Evolutionary conservation across 2,888 invertebrate species (phyloP), one percentile per base, ranked within the genome.

Genomic region (Parnassius mnemosyne): DNA sequence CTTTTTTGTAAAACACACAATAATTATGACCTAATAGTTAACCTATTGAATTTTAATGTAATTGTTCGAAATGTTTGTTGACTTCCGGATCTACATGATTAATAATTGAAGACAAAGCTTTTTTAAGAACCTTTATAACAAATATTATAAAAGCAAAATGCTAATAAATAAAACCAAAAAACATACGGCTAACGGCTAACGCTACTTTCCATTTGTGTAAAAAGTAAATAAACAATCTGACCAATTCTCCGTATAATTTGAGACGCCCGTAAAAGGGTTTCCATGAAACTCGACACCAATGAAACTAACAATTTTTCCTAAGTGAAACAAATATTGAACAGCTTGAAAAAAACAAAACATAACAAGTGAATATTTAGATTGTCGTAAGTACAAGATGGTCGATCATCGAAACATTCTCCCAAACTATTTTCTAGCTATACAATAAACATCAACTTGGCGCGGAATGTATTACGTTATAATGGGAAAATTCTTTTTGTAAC

Each of bases 211-310:
- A 44, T 56, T 51, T 53, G 55, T 12, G 7, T 34, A 34, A 34
- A 34, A 34, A 34, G 34, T 20, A 65, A 52, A 60, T 60, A 65
- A 65, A 58, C 53, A 59, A 61, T 11, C n/a, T 56, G 57, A 60
- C 57, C 41, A 61, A 62, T 62, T 62, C 60, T 55, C 51, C 60
- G 51, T 47, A 57, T 54, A 41, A 60, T 60, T 53, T 49, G 47
- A 60, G 50, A 59, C 53, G 59, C 44, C n/a, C 46, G 34, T 34
- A 46, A 46, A 50, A 53, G 49, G 50, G 61, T 60, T 60, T 44
- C 13, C 34, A 13, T 44, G 55, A 61, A 51, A 50, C 50, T 34
- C 44, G 43, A 60, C 55, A 25, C 3, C 34, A 13, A n/a, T 10
- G 11, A 56, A 55, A 12, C 5, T 44, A 49, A 49, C 56, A 57